Base-by-base conservation (phyloP, 2,888 invertebrate species). In the Odontocerum albicorne region DNA sequence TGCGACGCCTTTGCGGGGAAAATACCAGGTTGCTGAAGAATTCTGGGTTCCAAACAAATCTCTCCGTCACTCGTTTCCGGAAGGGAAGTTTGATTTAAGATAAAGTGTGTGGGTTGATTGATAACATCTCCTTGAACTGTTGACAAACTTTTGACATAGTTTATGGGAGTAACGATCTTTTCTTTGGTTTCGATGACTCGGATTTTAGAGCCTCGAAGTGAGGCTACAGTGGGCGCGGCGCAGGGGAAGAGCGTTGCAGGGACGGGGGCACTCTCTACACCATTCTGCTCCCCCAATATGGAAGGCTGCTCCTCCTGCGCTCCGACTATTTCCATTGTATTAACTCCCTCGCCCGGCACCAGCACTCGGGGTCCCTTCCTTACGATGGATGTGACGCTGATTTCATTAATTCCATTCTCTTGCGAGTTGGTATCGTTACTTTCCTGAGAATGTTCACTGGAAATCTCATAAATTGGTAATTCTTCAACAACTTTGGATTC, bases 311-410 rank as follows among this genome's bases (percentile, higher is more conserved):
- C 22, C 21, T 27, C 13, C 6, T 40, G 19, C 7, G 49, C 38
- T n/a, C 31, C 39, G 20, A 19, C 31, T 6, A 17, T 32, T 22
- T 49, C 49, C 40, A 49, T 8, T 21, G 15, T 4, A 49, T n/a
- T 12, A 38, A 47, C 15, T 33, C 47, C 47, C 17, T 33, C 12
- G 17, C 44, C 49, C 2, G 49, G 45, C n/a, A 55, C 33, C n/a
- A 55, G 22, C n/a, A 50, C 17, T 20, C 40, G 17, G 16, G 55
- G 19, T 33, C 45, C 44, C 3, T 38, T 22, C 2, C 21, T 16
- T 15, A 35, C 32, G 13, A 12, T 47, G 47, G 10, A 22, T 35
- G 36, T 12, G 20, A 10, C 2, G 42, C 21, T 3, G 13, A 12
- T n/a, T 38, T 38, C 2, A 17, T 19, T 1, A 15, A 38, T 4